These are phyloP conservation scores for Thymallus thymallus DNA, from an alignment of 2,113 vertebrate genomes.

Conservation along the genomic window DNA sequence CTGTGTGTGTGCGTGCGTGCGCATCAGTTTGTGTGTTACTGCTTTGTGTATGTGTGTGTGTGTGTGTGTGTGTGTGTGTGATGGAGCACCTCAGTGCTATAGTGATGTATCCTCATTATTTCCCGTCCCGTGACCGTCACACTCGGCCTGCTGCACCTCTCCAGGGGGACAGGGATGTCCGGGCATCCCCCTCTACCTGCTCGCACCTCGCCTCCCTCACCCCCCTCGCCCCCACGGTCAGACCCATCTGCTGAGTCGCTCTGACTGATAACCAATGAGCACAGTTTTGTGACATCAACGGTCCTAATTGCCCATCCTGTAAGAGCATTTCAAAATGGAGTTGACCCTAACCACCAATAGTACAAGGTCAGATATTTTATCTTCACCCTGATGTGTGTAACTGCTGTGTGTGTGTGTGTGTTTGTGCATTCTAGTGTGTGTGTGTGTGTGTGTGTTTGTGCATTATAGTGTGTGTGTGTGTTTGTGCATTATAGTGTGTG, in stretches of 20 bases:
- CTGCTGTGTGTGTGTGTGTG: too few species aligned
- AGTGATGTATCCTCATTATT: slow-evolving; percentile 75
- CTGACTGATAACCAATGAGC: slow-evolving; percentile 31
- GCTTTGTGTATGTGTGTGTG: not conserved
- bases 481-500: too few species aligned
- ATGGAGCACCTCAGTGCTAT: slow-evolving; percentile 59
- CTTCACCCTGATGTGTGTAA: too few species aligned
- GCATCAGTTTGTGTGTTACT: too few species aligned
- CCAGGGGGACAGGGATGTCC: slow-evolving; percentile 43
- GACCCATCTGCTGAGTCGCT: slow-evolving; percentile 44
- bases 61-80: slow-evolving; percentile 31
- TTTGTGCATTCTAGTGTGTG: too few species aligned
- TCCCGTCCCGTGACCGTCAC: slow-evolving; percentile 58
- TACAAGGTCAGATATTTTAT: too few species aligned
- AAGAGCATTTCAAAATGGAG: not conserved
- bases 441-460: too few species aligned
- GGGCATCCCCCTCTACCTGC: slow-evolving; percentile 50
- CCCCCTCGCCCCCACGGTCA: not conserved
- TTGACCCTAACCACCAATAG: not conserved
- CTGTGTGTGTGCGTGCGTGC: too few species aligned
- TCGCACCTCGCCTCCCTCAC: slow-evolving; percentile 7
- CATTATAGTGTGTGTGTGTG: too few species aligned
- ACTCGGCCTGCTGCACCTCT: slow-evolving; percentile 47
- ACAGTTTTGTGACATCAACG: slow-evolving; percentile 20
- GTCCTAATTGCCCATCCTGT: not conserved